Conservation (phyloP, 2,888 invertebrate genomes). For the Drosophila mayaguana region DNA sequence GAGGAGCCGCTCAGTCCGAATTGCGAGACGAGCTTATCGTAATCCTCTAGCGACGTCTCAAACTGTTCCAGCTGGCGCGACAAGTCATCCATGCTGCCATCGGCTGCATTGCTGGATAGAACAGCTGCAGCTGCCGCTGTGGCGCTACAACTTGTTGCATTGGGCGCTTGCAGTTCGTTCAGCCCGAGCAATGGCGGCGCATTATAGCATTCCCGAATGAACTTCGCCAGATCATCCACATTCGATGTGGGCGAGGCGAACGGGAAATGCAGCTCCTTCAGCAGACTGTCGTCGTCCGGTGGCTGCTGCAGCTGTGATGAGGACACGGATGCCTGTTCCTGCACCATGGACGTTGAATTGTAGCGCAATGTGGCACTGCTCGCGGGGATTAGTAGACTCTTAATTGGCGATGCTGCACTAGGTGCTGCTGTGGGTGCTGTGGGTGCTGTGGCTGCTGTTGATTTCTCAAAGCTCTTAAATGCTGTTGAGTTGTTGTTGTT, state of each 20-base stretch:
- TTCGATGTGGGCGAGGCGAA: constrained; percentile 85
- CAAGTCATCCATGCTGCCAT: constrained; percentile 81
- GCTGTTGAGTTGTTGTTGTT: constrained; percentile 74
- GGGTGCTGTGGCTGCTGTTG: background rate
- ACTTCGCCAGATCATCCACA: constrained; percentile 85
- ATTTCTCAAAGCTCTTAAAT: constrained; percentile 80
- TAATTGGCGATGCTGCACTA: constrained; percentile 77
- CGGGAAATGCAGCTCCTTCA: constrained; percentile 85
- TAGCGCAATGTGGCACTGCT: constrained; percentile 53
- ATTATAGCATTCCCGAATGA: constrained; percentile 85
- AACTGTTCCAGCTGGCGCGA: constrained; percentile 85
- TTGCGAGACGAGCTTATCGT: constrained; percentile 85
- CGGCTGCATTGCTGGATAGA: constrained; percentile 44
- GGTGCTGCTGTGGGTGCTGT: constrained; percentile 17
- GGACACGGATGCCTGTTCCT: constrained; percentile 34
- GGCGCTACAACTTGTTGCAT: constrained; percentile 26
- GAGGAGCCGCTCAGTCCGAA: constrained; percentile 80
- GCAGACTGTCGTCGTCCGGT: constrained; percentile 84
- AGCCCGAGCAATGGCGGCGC: constrained; percentile 83
- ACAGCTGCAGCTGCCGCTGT: constrained; percentile 40
- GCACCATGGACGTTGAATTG: constrained; percentile 51
- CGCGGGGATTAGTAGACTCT: constrained; percentile 80
- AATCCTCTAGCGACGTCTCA: constrained; percentile 85
- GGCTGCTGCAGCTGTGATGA: constrained; percentile 41
- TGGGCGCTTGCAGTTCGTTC: constrained; percentile 65